Evolutionary conservation across 1,140 invertebrate species (phyloP).

Genomic region (Drosophila athabasca): DNA sequence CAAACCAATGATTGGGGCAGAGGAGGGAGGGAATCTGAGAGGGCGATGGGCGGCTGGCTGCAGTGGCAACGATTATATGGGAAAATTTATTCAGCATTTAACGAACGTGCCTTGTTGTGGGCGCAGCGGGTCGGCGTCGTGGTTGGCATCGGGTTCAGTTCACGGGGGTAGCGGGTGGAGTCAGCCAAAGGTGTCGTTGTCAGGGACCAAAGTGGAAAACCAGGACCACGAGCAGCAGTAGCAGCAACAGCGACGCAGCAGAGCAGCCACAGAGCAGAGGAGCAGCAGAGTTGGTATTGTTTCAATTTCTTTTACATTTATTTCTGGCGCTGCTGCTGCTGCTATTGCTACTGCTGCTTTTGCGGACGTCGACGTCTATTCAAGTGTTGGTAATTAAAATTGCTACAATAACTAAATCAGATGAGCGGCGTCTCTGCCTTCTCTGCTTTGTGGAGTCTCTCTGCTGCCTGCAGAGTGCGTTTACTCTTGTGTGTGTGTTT

Average conservation of each 20-base stretch:
- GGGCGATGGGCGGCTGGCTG: conserved; percentile 37
- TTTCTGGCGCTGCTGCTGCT: conserved; percentile 3
- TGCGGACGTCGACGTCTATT: conserved; percentile 30
- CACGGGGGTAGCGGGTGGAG: conserved; percentile 19
- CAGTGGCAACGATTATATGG: conserved; percentile 66
- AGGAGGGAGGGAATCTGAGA: conserved; percentile 36
- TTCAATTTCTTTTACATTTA: conserved; percentile 58
- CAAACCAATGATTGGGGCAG: conserved; percentile 7
- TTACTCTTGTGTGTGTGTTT: conserved; percentile 22
- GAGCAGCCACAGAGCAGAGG: conserved; percentile 1
- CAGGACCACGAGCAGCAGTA: conserved; percentile 9
- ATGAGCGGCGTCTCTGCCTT: conserved; percentile 37
- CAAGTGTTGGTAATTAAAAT: conserved; percentile 75
- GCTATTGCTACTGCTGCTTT: conserved; percentile 6
- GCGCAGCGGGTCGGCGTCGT: conserved; percentile 8
- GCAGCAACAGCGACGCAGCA: conserved; percentile 3
- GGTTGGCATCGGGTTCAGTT: conserved; percentile 29
- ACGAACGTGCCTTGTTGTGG: conserved; percentile 60
- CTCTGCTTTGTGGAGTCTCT: neutral
- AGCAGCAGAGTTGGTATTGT: conserved; percentile 65
- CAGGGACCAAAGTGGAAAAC: conserved; percentile 64
- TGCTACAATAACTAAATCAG: conserved; percentile 77
- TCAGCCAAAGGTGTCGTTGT: conserved; percentile 68
- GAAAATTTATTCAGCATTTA: conserved; percentile 80
- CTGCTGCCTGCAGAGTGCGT: too few species aligned